Conservation (phyloP, 2,888 invertebrate genomes). For the Leptopterna dolabrata region DNA sequence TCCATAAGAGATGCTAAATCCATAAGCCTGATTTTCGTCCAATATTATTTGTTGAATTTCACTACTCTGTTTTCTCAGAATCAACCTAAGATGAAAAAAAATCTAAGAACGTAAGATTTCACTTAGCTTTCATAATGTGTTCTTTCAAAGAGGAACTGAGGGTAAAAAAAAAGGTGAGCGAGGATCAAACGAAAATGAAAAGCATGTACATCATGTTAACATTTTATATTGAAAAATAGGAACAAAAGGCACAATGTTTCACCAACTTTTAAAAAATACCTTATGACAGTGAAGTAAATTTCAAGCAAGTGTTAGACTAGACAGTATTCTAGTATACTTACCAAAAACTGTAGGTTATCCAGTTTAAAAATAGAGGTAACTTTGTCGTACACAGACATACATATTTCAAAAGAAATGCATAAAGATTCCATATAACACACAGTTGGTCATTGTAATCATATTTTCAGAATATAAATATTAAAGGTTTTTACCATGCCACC, state of each 20-base stretch:
- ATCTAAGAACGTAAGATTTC: too few species aligned
- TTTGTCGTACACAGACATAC: not conserved
- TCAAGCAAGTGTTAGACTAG: constrained; percentile 26
- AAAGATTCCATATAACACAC: not conserved
- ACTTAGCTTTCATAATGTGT: too few species aligned
- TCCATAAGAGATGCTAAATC: too few species aligned
- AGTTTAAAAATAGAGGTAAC: constrained; percentile 29
- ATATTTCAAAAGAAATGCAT: constrained; percentile 18
- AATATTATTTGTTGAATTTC: too few species aligned
- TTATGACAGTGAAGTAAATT: constrained; percentile 1
- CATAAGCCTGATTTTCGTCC: too few species aligned
- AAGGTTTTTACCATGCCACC: constrained; percentile 2
- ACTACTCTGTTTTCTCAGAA: too few species aligned
- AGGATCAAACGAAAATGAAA: not conserved
- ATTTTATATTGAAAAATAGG: constrained; percentile 43
- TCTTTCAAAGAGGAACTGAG: too few species aligned
- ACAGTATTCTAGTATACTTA: constrained; percentile 5
- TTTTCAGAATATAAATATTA: not conserved
- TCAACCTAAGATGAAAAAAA: too few species aligned
- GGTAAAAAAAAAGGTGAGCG: not conserved
- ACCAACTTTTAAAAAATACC: constrained; percentile 6
- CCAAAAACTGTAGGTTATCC: constrained; percentile 3
- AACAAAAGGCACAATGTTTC: constrained; percentile 46
- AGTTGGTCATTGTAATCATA: not conserved
- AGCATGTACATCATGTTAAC: constrained; percentile 4